phyloP scores from a whole-genome alignment of 2,888 invertebrate species.

The Spatulosminthurus flaviceps region DNA sequence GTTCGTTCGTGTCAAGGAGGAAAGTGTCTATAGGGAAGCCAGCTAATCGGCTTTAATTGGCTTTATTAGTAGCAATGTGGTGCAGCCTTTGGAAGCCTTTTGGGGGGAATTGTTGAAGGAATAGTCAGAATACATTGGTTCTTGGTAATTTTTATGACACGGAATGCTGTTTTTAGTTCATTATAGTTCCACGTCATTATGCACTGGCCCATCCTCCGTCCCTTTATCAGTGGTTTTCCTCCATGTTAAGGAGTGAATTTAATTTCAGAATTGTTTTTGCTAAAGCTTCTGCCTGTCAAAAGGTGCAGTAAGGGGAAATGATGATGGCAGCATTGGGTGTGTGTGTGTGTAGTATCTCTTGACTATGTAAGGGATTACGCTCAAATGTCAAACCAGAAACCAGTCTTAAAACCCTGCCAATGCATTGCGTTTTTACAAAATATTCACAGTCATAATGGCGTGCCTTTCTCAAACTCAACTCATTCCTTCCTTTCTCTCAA shows the following conservation, averaged over 20 bases:
- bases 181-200: slow-evolving; percentile 6
- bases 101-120: slow-evolving; percentile 1
- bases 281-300: slow-evolving; percentile 20
- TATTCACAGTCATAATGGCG: not conserved
- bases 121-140: too few species aligned
- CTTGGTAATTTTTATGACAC: slow-evolving; percentile 27
- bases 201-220: not conserved
- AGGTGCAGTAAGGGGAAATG: not conserved
- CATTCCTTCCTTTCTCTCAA: too few species aligned
- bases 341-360: not conserved
- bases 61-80: slow-evolving; percentile 11
- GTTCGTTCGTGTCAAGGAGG: not conserved
- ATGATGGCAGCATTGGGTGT: not conserved
- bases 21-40: slow-evolving; percentile 24
- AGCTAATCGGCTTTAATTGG: slow-evolving; percentile 30
- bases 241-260: not conserved
- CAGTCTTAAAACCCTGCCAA: not conserved
- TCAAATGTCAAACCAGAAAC: slow-evolving; percentile 7
- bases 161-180: slow-evolving; percentile 11
- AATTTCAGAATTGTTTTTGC: slow-evolving; percentile 22
- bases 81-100: slow-evolving; percentile 21
- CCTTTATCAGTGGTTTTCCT: not conserved
- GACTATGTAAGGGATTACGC: not conserved
- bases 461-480: too few species aligned
- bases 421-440: not conserved